Base-by-base conservation (phyloP, 2,113 vertebrate genomes). In the Jaculus jaculus region DNA sequence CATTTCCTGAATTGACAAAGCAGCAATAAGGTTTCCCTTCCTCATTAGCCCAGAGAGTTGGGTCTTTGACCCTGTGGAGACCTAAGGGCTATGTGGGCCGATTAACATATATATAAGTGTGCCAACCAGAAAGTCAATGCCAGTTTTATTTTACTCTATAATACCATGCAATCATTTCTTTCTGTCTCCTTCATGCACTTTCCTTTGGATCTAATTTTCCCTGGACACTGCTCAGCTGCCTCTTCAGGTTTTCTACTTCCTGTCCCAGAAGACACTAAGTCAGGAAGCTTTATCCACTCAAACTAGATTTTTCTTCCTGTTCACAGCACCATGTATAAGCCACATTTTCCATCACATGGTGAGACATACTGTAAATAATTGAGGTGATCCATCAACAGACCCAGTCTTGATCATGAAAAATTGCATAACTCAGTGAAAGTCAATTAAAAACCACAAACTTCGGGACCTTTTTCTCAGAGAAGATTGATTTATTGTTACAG, bases 401-500 rank as follows among this genome's bases (percentile, higher is more conserved):
- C 89, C 77, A 80, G 81, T 95, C 68, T 80, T 93, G 94, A 96
- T 94, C 63, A 95, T 93, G 92, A 96, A 97, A 96, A 94, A 96
- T 92, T 69, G 69, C 77, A 37, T 96, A 96, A 96, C 90, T 96
- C 93, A 61, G 92, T 92, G 79, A 58, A 94, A 96, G 96, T 95
- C 95, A 94, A 96, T 95, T 96, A 96, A 96, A 96, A 97, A 89
- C 92, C 90, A 95, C 83, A 86, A 96, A 96, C 90, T 94, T 94
- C 89, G 90, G 92, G 89, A 92, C 72, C 90, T 90, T 96, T 95
- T 93, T 89, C 88, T 95, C 90, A 93, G 94, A 37, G 90, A 93
- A 95, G 94, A 95, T 94, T 96, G 94, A 96, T 96, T 95, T 80
- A 96, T 95, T 94, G 65, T 93, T 89, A 90, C 32, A 90, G 90